These are phyloP conservation scores for Aplochiton taeniatus DNA, from an alignment of 2,797 vertebrate species.

Conservation along the genomic window DNA sequence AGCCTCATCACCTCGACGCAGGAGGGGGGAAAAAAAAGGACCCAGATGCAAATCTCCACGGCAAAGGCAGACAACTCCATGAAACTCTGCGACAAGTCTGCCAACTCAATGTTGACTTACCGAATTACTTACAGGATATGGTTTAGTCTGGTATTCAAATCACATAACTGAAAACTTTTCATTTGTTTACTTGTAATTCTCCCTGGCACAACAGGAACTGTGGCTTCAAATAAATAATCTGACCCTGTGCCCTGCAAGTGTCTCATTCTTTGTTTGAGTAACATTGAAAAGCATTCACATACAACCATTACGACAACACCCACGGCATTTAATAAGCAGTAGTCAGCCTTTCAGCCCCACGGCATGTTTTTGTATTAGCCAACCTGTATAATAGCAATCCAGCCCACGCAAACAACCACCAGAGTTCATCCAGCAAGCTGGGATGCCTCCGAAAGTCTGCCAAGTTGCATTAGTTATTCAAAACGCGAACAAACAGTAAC, in stretches of 20 bases:
- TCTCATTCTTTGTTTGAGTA: constrained; percentile 14
- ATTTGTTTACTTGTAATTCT: background rate
- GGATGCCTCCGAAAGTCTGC: constrained; percentile 21
- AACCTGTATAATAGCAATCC: constrained; percentile 53
- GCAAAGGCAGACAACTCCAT: background rate
- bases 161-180: background rate
- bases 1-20: constrained; percentile 43
- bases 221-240: constrained; percentile 49
- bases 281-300: constrained; percentile 44
- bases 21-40: constrained; percentile 7
- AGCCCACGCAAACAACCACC: constrained; percentile 69
- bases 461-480: constrained; percentile 50
- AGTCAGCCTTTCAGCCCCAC: constrained; percentile 40
- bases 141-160: background rate
- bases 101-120: background rate
- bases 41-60: background rate
- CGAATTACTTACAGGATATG: background rate
- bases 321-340: constrained; percentile 47
- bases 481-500: constrained; percentile 57
- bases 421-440: constrained; percentile 61
- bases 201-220: background rate
- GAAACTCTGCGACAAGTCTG: background rate
- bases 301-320: constrained; percentile 53
- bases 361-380: constrained; percentile 60
- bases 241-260: constrained; percentile 34